Evolutionary conservation across 2,113 vertebrate genomes (phyloP), one percentile per base, ranked within the genome.

Genomic region (Triplophysa dalaica): DNA sequence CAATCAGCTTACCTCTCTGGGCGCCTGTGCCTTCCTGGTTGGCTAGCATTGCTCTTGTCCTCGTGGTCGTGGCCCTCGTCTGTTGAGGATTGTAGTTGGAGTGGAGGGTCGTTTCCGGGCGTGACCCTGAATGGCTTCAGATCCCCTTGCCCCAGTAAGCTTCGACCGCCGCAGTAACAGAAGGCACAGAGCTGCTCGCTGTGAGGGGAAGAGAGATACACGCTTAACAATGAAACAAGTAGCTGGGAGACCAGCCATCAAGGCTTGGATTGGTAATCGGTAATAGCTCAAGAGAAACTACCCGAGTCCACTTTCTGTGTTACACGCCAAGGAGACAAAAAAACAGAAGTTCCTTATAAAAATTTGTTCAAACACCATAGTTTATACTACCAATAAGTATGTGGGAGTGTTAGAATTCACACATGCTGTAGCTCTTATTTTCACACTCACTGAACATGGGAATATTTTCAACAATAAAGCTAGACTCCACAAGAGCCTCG

Each of bases 141-240:
- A 84, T 98, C 95, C 85, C 98, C 98, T 93, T 99, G 98, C 91
- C 98, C 98, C 90, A 99, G 93, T 79, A 97, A 95, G 91, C 97
- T 99, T 79, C 94, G 93, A 84, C 94, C 95, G 87, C 95, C 97
- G 83, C 97, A 97, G 91, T 96, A 97, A 93, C 98, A 99, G 91
- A 99, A 98, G 91, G 95, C 96, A 88, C 98, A 99, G 91, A 97
- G 94, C 91, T 91, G 95, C 88, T 98, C 96, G 72, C 96, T 99
- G 92, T 82, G 90, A 61, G 38, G 63, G 22, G 26, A 65, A 5
- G 16, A 52, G 45, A 66, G 24, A 48, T 52, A 38, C 10, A 26
- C 1, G 2, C 9, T 75, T 19, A 63, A 60, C 22, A 2, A 26
- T 29, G 41, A 75, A 63, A 26, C 4, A 58, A n/a, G 38, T 48